A percentile compares a stretch with the other conserved stretches of the same genome.
These are phyloP conservation scores for Acanthococcus lagerstroemiae DNA, from an alignment of 2,888 invertebrate species.

Conservation along the genomic window DNA sequence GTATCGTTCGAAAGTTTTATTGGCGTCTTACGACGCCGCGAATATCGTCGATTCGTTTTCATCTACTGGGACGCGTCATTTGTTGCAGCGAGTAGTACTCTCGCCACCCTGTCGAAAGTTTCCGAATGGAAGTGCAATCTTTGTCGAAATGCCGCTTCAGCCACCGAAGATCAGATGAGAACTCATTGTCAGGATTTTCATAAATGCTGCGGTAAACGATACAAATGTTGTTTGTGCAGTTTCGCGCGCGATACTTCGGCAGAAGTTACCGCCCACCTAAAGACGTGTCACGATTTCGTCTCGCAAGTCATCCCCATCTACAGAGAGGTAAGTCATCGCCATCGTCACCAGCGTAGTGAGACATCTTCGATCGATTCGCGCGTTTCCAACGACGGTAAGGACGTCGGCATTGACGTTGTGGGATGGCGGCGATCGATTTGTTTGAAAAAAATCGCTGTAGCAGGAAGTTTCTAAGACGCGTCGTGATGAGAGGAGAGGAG, in stretches of 20 bases:
- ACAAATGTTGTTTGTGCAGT: conserved; percentile 30
- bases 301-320: conserved; percentile 25
- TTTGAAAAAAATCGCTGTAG: no score
- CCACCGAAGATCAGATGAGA: conserved; percentile 23
- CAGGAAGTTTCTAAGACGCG: no score
- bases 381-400: no score
- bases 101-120: not conserved
- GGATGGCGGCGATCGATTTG: no score
- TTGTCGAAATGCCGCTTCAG: conserved; percentile 8
- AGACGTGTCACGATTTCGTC: conserved; percentile 6
- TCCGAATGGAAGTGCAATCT: conserved; percentile 30
- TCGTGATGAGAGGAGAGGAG: no score
- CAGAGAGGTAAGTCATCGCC: conserved; percentile 27
- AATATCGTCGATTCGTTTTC: no score
- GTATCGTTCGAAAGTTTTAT: no score
- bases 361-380: no score
- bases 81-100: no score
- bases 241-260: conserved; percentile 18
- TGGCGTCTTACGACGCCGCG: not conserved
- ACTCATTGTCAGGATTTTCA: conserved; percentile 25
- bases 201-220: conserved; percentile 12
- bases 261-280: conserved; percentile 27
- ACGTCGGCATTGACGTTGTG: no score
- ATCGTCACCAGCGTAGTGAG: no score
- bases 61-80: no score